Evolutionary conservation across 2,888 invertebrate genomes (phyloP), one percentile per base, ranked within the genome.

Genomic region (Leucoptera coffeella): DNA sequence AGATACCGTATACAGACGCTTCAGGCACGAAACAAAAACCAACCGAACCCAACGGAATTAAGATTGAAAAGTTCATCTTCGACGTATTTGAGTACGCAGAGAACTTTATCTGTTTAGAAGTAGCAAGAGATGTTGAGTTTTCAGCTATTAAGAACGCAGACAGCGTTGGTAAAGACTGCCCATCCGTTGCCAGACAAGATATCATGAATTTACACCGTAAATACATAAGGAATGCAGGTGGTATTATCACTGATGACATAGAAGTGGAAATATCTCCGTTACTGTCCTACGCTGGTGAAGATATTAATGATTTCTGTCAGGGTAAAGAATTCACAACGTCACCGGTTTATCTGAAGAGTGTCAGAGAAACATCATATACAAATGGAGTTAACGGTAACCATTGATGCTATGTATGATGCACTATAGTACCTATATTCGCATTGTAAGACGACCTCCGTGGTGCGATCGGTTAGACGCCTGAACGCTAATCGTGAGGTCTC

Each of bases 21-120:
- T 67, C 76, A 6, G 90, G 91, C 3, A 64, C 78, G 11, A 72
- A 78, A 24, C 69, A 80, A 20, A 82, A 78, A 34, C 96, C 99
- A 0, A 75, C 78, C 0, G 77, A 79, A 32, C 83, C 92, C 0
- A 99, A 99, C 43, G 99, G 97, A 7, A 91, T 99, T 36, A 99
- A 99, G 69, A 85, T 99, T 61, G 99, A 99, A 49, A 99, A 97
- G 56, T 99, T 99, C 52, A 89, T 99, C 7, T 99, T 99, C 52
- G 99, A 99, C 56, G 95, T 97, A 0, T 99, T 99, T 48, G 87
- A 87, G 45, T 93, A 91, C 56, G 82, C 95, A 1, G 80, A 88
- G 35, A 84, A 83, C 40, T 90, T 99, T 45, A 91, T 87, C 8
- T 90, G 91, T 4, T 88, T 95, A 80, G 94, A 97, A 61, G 88